Conservation (phyloP, 2,888 invertebrate genomes). For the Eupsilia transversa region DNA sequence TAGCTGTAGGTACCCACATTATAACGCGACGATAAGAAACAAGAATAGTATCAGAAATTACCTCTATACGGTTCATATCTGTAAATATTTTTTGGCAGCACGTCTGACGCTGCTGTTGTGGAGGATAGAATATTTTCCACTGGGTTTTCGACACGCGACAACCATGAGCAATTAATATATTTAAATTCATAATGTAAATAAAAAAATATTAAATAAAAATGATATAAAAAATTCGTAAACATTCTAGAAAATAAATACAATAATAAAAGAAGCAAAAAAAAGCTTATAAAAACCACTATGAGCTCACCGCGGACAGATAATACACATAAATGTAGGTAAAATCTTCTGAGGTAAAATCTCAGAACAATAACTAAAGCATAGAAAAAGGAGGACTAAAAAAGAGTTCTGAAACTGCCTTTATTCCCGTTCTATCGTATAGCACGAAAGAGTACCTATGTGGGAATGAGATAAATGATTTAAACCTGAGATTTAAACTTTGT, state of each 20-base stretch:
- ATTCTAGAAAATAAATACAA: constrained; percentile 24
- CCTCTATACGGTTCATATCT: constrained; percentile 62
- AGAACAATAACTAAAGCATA: no score
- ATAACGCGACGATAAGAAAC: neutral
- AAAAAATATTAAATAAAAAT: constrained; percentile 31
- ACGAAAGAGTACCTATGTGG: no score
- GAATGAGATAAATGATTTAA: no score
- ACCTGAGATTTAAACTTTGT: no score
- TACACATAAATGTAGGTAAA: no score
- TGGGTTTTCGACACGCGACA: constrained; percentile 72
- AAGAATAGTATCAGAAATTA: constrained; percentile 16
- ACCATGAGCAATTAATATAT: constrained; percentile 47
- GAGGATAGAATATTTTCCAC: constrained; percentile 46
- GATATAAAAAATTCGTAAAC: constrained; percentile 29
- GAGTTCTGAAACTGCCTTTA: no score
- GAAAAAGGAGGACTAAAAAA: no score
- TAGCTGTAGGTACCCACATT: neutral
- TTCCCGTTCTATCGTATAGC: no score
- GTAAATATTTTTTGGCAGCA: constrained; percentile 48
- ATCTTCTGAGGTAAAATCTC: no score
- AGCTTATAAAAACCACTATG: no score
- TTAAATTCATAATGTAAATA: constrained; percentile 29
- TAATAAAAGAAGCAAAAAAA: neutral
- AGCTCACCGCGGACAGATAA: no score
- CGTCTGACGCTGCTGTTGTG: neutral